Evolutionary conservation across 2,113 vertebrate species (phyloP), one percentile per base, ranked within the genome.

Genomic region (Coryphaenoides rupestris): DNA sequence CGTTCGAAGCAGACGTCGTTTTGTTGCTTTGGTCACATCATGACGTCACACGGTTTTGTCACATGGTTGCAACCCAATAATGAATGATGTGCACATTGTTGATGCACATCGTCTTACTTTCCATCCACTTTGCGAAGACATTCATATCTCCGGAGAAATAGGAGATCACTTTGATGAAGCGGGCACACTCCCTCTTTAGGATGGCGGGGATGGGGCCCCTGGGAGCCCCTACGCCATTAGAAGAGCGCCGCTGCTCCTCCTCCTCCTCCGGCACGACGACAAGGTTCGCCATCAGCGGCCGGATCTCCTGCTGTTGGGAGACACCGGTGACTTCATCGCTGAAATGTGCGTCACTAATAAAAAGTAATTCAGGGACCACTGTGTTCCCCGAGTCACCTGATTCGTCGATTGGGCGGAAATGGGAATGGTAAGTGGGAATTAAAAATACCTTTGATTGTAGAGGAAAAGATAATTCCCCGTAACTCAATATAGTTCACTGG

Each of bases 61-160:
- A 7, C 16, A 50, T n/a, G n/a, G 16, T 6, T 50, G n/a, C n/a
- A n/a, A n/a, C 9, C 17, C 9, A 50, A 50, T 5, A 6, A 10
- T 50, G 7, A 50, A 16, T 50, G 49, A 9, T 50, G 15, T 52
- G n/a, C 49, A 52, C n/a, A 4, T 17, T 15, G 19, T 22, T 13
- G 12, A 22, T 6, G 21, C 5, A 7, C 6, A 16, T 26, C 13
- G 12, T 21, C 80, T 75, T 79, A 91, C 91, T 89, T 80, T 89
- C 81, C 85, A 92, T 91, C 90, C 91, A 91, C 77, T 90, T 84
- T 23, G 70, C 88, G 71, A 88, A 88, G 14, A 68, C 69, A 14
- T 68, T 13, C 91, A 92, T 92, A 62, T 92, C 89, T 64, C 90
- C 91, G 22, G 85, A 68, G 58, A 91, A 84, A 66, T 87, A 90